A percentile compares a stretch with the other conserved stretches of the same genome.
phyloP scores from a whole-genome alignment of 2,888 invertebrate species.

The Polydrusus cervinus region DNA sequence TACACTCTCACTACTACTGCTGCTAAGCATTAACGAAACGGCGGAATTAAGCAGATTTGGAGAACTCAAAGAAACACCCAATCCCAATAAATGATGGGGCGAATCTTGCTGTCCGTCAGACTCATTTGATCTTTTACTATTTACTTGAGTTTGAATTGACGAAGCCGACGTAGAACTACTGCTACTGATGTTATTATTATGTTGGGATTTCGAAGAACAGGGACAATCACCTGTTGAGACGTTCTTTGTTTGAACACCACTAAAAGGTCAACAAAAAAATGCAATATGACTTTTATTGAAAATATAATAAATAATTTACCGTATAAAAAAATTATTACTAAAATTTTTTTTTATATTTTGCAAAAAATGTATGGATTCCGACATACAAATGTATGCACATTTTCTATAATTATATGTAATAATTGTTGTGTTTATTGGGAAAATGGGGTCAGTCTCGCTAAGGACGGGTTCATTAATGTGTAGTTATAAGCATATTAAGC shows the following conservation, averaged over 20 bases:
- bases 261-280: conserved; percentile 29
- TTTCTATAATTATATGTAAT: too few relatives aligned
- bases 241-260: conserved; percentile 46
- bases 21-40: conserved; percentile 68
- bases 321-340: too few relatives aligned
- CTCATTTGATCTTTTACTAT: conserved; percentile 57
- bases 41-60: conserved; percentile 69
- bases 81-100: conserved; percentile 62
- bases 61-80: conserved; percentile 69
- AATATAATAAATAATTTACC: too few relatives aligned
- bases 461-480: too few relatives aligned
- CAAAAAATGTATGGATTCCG: too few relatives aligned
- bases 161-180: conserved; percentile 54
- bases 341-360: too few relatives aligned
- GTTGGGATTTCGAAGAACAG: conserved; percentile 55
- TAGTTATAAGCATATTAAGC: too few relatives aligned
- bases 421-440: too few relatives aligned
- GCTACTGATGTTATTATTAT: conserved; percentile 33
- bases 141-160: conserved; percentile 52
- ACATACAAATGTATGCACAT: too few relatives aligned
- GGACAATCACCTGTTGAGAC: conserved; percentile 55
- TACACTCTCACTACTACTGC: conserved; percentile 69
- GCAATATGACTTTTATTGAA: too few relatives aligned
- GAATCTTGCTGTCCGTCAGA: conserved; percentile 55
- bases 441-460: too few relatives aligned